Evolutionary conservation across 2,113 vertebrate genomes (phyloP).

Genomic region (Hiodon tergisus): DNA sequence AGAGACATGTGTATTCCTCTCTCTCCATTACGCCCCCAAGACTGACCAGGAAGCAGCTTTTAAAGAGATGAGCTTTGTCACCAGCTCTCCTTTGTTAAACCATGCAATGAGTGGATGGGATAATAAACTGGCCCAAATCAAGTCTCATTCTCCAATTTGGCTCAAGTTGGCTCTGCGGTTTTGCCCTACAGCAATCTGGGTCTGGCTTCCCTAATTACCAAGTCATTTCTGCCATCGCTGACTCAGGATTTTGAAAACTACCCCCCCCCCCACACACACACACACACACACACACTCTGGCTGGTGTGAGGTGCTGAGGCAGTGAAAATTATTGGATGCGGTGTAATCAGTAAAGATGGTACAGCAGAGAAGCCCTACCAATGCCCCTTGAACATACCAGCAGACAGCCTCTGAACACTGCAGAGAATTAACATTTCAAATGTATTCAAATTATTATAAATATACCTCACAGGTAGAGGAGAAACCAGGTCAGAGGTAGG

Average conservation of each 20-base stretch:
- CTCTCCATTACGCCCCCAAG: conserved; percentile 23
- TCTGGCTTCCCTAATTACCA: conserved; percentile 17
- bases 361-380: no score
- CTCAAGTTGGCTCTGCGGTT: conserved; percentile 26
- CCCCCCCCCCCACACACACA: no score
- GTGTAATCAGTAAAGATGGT: not conserved
- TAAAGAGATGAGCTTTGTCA: conserved; percentile 46
- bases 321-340: not conserved
- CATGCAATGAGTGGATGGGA: conserved; percentile 33
- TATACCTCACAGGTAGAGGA: no score
- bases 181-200: conserved; percentile 21
- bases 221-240: conserved; percentile 35
- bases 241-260: conserved; percentile 22
- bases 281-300: no score
- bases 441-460: no score
- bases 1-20: conserved; percentile 11
- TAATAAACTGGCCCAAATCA: conserved; percentile 53
- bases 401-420: no score
- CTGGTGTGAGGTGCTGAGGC: no score
- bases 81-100: conserved; percentile 25
- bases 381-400: no score
- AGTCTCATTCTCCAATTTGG: conserved; percentile 43
- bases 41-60: conserved; percentile 42
- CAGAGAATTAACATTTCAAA: no score
- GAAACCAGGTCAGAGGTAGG: no score